Evolutionary conservation across 2,797 vertebrate genomes (phyloP).

Genomic region (Austrolebias charrua): DNA sequence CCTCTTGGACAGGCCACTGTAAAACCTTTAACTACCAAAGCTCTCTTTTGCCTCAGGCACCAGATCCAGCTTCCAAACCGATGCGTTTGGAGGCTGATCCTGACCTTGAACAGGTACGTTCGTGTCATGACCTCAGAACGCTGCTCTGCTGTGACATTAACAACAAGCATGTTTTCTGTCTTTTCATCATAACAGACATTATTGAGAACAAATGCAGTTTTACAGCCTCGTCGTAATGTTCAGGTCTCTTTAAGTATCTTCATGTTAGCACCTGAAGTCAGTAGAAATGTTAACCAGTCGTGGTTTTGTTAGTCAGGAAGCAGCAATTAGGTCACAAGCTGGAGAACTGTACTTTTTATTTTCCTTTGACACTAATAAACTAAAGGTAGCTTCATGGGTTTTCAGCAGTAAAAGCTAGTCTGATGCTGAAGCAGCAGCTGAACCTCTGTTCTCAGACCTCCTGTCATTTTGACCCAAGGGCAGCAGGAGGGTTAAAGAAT

Average conservation of each 20-base stretch:
- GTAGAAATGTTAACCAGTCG: background rate
- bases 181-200: conserved; percentile 1
- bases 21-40: conserved; percentile 73
- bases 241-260: background rate
- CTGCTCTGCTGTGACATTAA: conserved; percentile 25
- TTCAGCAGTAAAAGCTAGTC: background rate
- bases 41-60: conserved; percentile 77
- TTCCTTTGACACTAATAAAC: background rate
- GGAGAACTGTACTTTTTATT: background rate
- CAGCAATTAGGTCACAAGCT: background rate
- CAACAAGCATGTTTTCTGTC: conserved; percentile 36
- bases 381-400: background rate
- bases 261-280: background rate
- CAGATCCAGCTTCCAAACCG: conserved; percentile 81
- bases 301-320: background rate
- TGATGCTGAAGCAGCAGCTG: background rate
- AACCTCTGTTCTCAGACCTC: too few species aligned
- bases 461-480: background rate
- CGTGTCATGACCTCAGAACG: conserved; percentile 27
- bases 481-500: background rate
- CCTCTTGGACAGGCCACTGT: conserved; percentile 50
- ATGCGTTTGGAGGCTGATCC: conserved; percentile 77
- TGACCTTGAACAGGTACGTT: conserved; percentile 78
- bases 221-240: conserved; percentile 5
- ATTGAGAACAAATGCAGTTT: background rate